phyloP scores from a whole-genome alignment of 2,888 invertebrate species.

The Cantharis rufa region DNA sequence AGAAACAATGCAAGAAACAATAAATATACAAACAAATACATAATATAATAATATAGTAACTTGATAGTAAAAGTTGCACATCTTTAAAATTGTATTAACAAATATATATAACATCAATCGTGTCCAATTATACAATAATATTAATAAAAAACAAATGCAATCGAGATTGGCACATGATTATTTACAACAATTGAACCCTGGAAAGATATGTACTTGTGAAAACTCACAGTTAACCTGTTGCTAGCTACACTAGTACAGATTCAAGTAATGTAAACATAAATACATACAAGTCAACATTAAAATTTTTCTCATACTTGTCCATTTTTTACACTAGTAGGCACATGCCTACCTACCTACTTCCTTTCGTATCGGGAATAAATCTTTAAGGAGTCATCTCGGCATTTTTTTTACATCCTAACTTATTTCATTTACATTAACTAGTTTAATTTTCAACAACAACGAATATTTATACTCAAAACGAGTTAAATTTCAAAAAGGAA shows the following conservation, averaged over 20 bases:
- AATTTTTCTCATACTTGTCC: slow-evolving; percentile 32
- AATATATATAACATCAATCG: slow-evolving; percentile 27
- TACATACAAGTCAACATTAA: slow-evolving; percentile 48
- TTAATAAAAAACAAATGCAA: slow-evolving; percentile 44
- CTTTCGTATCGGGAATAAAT: slow-evolving; percentile 7
- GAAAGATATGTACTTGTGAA: slow-evolving; percentile 57
- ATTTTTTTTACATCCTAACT: not conserved
- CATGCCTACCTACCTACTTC: slow-evolving; percentile 23
- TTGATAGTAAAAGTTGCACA: slow-evolving; percentile 16
- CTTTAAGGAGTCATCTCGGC: slow-evolving; percentile 5
- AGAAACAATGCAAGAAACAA: not conserved
- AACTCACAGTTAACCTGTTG: slow-evolving; percentile 49
- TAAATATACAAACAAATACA: not conserved
- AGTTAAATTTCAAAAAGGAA: slow-evolving; percentile 8
- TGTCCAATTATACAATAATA: slow-evolving; percentile 31
- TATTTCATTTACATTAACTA: slow-evolving; percentile 2
- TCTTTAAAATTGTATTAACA: slow-evolving; percentile 21
- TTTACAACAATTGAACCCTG: slow-evolving; percentile 57
- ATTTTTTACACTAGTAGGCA: slow-evolving; percentile 27
- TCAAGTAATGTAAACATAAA: slow-evolving; percentile 42
- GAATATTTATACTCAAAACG: slow-evolving; percentile 4
- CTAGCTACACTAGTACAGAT: slow-evolving; percentile 39
- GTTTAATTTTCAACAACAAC: slow-evolving; percentile 4
- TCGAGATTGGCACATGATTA: slow-evolving; percentile 56
- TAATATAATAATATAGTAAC: not conserved